Evolutionary conservation across 1,140 invertebrate genomes (phyloP), one percentile per base, ranked within the genome.

Genomic region (Zaprionus kolodkinae): DNA sequence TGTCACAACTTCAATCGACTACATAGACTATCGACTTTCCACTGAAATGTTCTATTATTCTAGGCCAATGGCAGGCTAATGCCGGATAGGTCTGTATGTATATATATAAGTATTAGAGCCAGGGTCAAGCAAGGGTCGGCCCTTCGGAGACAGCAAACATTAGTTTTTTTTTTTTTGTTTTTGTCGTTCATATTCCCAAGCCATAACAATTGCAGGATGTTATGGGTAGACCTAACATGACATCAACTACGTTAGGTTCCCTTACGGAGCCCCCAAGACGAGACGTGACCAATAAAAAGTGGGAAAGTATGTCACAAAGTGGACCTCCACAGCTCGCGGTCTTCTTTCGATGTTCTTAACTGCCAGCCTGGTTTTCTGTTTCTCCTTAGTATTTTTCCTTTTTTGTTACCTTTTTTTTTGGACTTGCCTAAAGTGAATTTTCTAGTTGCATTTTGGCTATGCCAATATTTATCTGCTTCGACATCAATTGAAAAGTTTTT

Each of bases 291-390:
- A 67, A 74, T 57, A 21, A 45, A 64, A 78, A 74, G 55, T 71
- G 72, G 72, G 68, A 80, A 81, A 81, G 72, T 81, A 62, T 81
- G 78, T 81, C 78, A 81, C 78, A 57, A 81, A 78, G 71, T 79
- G 78, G 64, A 57, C 71, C 71, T 55, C 72, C 35, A 48, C 17
- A 61, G 67, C 52, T 73, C 63, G 68, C 69, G 73, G 48, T 69
- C 54, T 25, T 50, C 45, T 50, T 50, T 17, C 11, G 12, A 15
- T 50, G 65, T 54, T 79, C 79, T 63, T 56, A 15, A 45, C 40
- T 45, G 40, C n/a, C n/a, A 45, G 40, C 40, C 40, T 15, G 40
- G 6, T 15, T 45, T 45, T 45, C 15, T 30, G 27, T 3, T 30
- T 30, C 2, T 21, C 21, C 21, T 43, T 43, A 13, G n/a, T 21